A percentile compares a stretch with the other conserved stretches of the same genome.
phyloP scores from a whole-genome alignment of 2,113 vertebrate species.

The Upupa epops region DNA sequence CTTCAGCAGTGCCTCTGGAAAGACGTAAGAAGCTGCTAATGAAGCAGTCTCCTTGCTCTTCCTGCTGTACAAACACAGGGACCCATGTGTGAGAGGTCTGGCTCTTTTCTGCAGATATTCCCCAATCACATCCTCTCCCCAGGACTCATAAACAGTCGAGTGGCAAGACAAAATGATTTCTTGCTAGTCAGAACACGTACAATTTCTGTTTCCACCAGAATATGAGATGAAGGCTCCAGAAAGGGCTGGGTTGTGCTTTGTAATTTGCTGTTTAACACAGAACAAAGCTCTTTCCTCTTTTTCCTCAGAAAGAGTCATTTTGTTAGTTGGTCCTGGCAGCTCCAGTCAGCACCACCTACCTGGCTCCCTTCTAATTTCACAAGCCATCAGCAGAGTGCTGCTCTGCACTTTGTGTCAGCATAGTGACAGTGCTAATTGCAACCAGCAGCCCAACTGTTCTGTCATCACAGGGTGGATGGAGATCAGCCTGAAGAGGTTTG shows the following conservation, averaged over 20 bases:
- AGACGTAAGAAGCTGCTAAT: neutral
- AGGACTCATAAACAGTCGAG: neutral
- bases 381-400: neutral
- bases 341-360: conserved; percentile 29
- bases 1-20: neutral
- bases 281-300: neutral
- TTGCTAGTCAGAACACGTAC: neutral
- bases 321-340: conserved; percentile 7
- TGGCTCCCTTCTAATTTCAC: conserved; percentile 6
- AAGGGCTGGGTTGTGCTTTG: neutral
- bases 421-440: neutral
- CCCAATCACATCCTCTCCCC: neutral
- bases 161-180: neutral
- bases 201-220: neutral
- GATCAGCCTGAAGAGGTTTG: neutral
- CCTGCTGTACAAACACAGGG: neutral
- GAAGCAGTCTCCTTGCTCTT: neutral
- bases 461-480: fast-evolving
- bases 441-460: neutral
- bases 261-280: neutral
- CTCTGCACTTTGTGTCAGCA: neutral
- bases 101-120: neutral
- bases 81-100: neutral
- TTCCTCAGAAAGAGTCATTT: neutral
- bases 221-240: neutral